phyloP scores from a whole-genome alignment of 2,113 vertebrate genomes.

The Neolamprologus cancellatus region DNA sequence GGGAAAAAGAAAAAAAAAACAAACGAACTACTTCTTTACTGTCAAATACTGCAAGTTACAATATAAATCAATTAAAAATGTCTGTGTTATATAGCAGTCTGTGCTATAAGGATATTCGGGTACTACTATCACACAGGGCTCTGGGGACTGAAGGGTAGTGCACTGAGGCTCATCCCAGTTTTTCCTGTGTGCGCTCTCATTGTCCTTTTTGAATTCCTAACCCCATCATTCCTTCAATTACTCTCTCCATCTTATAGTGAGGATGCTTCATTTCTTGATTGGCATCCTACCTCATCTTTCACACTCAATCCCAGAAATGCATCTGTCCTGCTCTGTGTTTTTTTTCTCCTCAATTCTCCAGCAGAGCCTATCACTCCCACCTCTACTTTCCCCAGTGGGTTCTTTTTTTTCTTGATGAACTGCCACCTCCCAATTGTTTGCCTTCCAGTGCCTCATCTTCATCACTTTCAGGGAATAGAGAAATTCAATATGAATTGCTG shows the following conservation, averaged over 20 bases:
- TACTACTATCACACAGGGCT: not conserved
- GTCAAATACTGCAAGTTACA: not conserved
- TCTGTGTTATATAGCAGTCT: too few relatives aligned
- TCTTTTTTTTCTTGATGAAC: constrained; percentile 36
- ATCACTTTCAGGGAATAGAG: constrained; percentile 48
- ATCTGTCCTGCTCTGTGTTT: not conserved
- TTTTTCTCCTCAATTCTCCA: not conserved
- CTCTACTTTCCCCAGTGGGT: not conserved
- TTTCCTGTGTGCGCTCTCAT: constrained; percentile 2
- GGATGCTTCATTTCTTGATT: not conserved
- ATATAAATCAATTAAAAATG: not conserved
- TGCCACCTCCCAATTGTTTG: constrained; percentile 39
- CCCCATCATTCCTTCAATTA: constrained; percentile 1
- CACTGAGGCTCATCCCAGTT: constrained; percentile 26
- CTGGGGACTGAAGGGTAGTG: not conserved
- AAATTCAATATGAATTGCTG: constrained; percentile 65
- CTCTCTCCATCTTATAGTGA: not conserved
- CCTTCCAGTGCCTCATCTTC: constrained; percentile 20
- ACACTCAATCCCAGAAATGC: not conserved
- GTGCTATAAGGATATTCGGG: not conserved
- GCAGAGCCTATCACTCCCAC: not conserved
- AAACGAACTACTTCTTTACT: not conserved
- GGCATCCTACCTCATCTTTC: not conserved
- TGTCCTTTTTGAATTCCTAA: constrained; percentile 21
- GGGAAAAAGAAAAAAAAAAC: not conserved